phyloP scores from a whole-genome alignment of 2,888 invertebrate species.

The Tortricodes alternella region DNA sequence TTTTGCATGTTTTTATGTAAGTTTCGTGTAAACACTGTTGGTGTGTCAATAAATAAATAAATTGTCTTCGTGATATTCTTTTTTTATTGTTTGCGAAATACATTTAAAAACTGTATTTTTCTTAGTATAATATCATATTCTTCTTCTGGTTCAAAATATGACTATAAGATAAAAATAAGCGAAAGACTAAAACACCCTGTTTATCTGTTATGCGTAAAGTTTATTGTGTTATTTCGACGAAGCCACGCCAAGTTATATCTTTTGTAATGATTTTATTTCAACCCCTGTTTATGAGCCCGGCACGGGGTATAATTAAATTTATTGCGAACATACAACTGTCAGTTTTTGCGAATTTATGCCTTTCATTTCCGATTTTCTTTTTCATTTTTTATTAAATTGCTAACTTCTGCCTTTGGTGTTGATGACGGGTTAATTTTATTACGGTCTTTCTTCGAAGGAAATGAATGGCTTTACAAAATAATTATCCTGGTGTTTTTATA shows the following conservation, averaged over 20 bases:
- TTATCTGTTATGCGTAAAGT: too few relatives aligned
- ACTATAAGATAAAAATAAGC: too few relatives aligned
- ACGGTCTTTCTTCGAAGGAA: not conserved
- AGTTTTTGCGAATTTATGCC: constrained; percentile 56
- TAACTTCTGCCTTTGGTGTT: constrained; percentile 23
- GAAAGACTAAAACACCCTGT: too few relatives aligned
- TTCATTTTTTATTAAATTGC: constrained; percentile 41
- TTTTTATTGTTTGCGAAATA: too few relatives aligned
- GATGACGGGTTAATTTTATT: constrained; percentile 17
- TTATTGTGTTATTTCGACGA: constrained; percentile 11
- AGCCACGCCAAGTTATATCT: constrained; percentile 24
- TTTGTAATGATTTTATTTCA: constrained; percentile 24
- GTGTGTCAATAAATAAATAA: too few relatives aligned
- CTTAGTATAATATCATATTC: too few relatives aligned
- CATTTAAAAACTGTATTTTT: too few relatives aligned
- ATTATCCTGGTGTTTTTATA: too few relatives aligned
- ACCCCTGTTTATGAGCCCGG: constrained; percentile 50
- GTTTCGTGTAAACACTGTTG: too few relatives aligned
- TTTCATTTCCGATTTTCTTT: constrained; percentile 63
- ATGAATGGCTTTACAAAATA: constrained; percentile 1
- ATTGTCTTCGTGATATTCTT: too few relatives aligned
- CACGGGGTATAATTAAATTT: constrained; percentile 66
- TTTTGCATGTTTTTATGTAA: too few relatives aligned
- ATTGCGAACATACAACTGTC: constrained; percentile 61
- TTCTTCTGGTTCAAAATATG: too few relatives aligned